Conservation (phyloP, 1,140 invertebrate species). For the Aphaenogaster ashmeadi region DNA sequence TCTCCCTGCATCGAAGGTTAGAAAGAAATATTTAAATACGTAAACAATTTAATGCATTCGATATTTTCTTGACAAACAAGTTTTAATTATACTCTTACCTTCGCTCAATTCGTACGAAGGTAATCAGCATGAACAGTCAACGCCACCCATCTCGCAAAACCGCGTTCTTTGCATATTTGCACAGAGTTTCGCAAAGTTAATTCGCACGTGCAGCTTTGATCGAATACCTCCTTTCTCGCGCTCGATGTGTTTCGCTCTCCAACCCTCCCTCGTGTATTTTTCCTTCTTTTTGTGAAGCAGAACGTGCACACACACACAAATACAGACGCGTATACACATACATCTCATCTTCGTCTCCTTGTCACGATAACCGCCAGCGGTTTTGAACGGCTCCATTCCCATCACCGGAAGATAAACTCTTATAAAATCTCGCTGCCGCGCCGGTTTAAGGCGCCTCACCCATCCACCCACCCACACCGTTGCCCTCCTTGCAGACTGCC, state of each 20-base stretch:
- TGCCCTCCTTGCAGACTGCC: constrained; percentile 54
- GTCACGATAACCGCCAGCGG: constrained; percentile 75
- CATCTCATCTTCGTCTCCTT: constrained; percentile 42
- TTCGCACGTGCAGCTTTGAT: constrained; percentile 42
- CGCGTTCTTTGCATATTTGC: constrained; percentile 16
- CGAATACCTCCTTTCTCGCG: constrained; percentile 19
- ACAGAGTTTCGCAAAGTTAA: constrained; percentile 12
- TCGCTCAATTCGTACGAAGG: neutral
- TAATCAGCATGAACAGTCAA: constrained; percentile 4
- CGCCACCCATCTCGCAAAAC: neutral
- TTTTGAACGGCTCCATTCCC: constrained; percentile 80
- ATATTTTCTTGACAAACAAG: neutral
- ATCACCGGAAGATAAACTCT: constrained; percentile 84
- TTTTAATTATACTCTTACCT: neutral
- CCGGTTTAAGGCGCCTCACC: constrained; percentile 80
- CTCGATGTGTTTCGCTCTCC: constrained; percentile 2
- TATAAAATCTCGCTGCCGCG: constrained; percentile 84
- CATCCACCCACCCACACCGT: neutral
- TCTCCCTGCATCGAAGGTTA: neutral
- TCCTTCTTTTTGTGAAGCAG: constrained; percentile 26
- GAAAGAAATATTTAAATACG: neutral
- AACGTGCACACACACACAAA: neutral
- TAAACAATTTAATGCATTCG: neutral
- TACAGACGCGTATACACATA: neutral
- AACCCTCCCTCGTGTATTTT: constrained; percentile 40